A percentile compares a stretch with the other conserved stretches of the same genome.
These are phyloP conservation scores for Germaria angustata DNA, from an alignment of 2,888 invertebrate genomes.

Conservation along the genomic window DNA sequence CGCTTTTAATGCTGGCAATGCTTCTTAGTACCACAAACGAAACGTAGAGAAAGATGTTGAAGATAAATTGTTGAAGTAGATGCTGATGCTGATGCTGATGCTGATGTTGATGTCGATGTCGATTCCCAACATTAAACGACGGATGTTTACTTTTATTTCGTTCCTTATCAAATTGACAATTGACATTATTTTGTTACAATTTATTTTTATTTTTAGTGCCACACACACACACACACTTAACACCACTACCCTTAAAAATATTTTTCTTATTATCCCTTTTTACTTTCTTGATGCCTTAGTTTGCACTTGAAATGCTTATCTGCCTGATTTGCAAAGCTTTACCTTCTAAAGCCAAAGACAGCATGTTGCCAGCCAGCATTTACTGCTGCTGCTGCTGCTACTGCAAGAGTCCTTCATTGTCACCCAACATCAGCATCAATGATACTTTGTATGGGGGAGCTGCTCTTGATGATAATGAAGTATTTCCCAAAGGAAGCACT, in stretches of 20 bases:
- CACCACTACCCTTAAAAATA: background rate
- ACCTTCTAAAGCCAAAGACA: constrained; percentile 46
- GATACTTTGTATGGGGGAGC: constrained; percentile 41
- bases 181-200: constrained; percentile 66
- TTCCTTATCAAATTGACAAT: constrained; percentile 68
- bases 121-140: constrained; percentile 56
- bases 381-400: too few relatives aligned
- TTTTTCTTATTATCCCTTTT: background rate
- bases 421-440: constrained; percentile 7
- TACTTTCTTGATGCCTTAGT: background rate
- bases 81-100: background rate
- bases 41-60: too few relatives aligned
- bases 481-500: constrained; percentile 63
- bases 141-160: constrained; percentile 66
- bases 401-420: constrained; percentile 47
- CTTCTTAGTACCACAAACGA: background rate
- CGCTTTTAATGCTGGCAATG: constrained; percentile 24
- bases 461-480: constrained; percentile 62
- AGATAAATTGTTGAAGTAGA: too few relatives aligned
- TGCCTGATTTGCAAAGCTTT: constrained; percentile 54
- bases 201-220: constrained; percentile 41
- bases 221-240: background rate
- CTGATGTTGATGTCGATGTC: too few relatives aligned
- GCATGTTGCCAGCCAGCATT: constrained; percentile 42
- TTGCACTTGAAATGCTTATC: constrained; percentile 45